Conservation (phyloP, 2,888 invertebrate species). For the Apamea anceps region DNA sequence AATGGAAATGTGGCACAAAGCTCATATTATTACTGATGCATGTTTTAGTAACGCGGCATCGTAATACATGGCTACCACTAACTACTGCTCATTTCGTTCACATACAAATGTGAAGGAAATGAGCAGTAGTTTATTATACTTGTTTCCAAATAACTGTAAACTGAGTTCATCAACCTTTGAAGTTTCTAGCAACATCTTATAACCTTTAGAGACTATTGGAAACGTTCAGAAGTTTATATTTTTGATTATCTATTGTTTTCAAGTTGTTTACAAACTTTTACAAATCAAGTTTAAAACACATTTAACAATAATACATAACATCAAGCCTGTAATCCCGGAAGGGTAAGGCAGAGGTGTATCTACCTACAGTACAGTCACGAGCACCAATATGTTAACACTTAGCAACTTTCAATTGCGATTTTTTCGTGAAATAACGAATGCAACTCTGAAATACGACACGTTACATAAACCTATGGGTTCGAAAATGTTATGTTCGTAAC, state of each 20-base stretch:
- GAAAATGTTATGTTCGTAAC: too few species aligned
- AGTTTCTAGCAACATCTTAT: not conserved
- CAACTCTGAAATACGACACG: too few species aligned
- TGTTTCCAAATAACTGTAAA: constrained; percentile 1
- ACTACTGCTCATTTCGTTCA: too few species aligned
- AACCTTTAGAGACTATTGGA: not conserved
- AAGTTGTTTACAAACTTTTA: not conserved
- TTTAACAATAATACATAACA: not conserved
- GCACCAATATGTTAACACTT: too few species aligned
- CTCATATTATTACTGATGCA: not conserved
- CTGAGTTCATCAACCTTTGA: not conserved
- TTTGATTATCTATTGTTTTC: too few species aligned
- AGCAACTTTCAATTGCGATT: too few species aligned
- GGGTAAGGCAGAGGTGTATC: not conserved
- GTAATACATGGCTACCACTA: not conserved
- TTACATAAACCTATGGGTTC: too few species aligned
- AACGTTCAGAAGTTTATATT: not conserved
- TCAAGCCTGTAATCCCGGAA: not conserved
- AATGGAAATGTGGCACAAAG: constrained; percentile 22
- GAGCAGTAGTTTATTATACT: not conserved
- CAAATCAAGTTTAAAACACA: not conserved
- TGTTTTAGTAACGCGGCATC: not conserved
- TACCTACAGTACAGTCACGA: not conserved
- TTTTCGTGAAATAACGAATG: too few species aligned
- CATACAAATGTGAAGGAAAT: too few species aligned